A percentile compares a stretch with the other conserved stretches of the same genome.
Conservation (phyloP, 2,113 vertebrate species). For the Hippocampus zosterae region DNA sequence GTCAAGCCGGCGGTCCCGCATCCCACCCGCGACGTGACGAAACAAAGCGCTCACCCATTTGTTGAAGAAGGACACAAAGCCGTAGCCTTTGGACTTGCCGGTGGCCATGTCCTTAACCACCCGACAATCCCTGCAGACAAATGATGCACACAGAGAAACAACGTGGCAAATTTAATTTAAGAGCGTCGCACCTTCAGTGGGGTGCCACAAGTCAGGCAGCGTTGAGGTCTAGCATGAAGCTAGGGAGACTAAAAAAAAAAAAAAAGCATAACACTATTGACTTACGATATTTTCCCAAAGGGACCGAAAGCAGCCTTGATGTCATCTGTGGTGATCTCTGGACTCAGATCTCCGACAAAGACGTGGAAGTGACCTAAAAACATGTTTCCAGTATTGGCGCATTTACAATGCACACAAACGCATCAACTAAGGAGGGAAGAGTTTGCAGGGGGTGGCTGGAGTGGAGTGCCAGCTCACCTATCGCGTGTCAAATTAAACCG, state of each 20-base stretch:
- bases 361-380: slow-evolving; percentile 94
- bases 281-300: slow-evolving; percentile 98
- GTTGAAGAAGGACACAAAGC: slow-evolving; percentile 99
- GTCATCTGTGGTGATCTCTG: slow-evolving; percentile 98
- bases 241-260: background rate
- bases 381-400: background rate
- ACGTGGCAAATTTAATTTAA: background rate
- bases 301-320: slow-evolving; percentile 96
- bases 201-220: background rate
- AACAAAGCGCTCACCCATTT: slow-evolving; percentile 85
- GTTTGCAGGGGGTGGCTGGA: no score
- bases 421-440: no score
- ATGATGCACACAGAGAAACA: background rate
- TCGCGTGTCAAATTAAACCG: no score
- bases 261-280: background rate
- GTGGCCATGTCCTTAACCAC: slow-evolving; percentile 99
- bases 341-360: slow-evolving; percentile 98
- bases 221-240: background rate
- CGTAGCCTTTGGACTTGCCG: slow-evolving; percentile 97
- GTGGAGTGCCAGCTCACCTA: no score
- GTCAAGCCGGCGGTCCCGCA: background rate
- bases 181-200: no score
- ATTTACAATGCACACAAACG: background rate
- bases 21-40: background rate
- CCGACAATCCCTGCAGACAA: slow-evolving; percentile 82